Evolutionary conservation across 2,888 invertebrate species (phyloP).

Genomic region (Drosophila sordidula): DNA sequence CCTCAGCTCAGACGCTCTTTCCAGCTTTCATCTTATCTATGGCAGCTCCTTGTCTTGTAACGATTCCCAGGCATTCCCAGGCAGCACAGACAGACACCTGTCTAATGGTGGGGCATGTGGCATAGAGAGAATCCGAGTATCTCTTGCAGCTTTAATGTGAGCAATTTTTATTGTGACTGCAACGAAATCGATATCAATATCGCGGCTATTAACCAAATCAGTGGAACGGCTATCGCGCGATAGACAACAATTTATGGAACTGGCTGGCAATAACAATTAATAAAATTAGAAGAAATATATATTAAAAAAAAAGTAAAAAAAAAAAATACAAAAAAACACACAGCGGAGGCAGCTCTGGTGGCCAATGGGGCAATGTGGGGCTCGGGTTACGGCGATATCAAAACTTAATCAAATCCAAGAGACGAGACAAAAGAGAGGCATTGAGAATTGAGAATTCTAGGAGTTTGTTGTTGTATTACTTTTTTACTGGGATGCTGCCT

Average conservation of each 20-base stretch:
- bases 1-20: slow-evolving; percentile 3
- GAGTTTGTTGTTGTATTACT: slow-evolving; percentile 1
- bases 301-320: slow-evolving; percentile 26
- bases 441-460: slow-evolving; percentile 28
- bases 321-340: slow-evolving; percentile 25
- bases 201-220: slow-evolving; percentile 75
- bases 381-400: slow-evolving; percentile 69
- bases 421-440: slow-evolving; percentile 49
- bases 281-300: slow-evolving; percentile 68
- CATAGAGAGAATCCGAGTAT: background rate
- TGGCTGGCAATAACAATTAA: slow-evolving; percentile 81
- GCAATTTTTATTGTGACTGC: slow-evolving; percentile 71
- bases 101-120: slow-evolving; percentile 27
- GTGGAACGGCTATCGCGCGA: slow-evolving; percentile 66
- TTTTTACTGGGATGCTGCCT: slow-evolving; percentile 12
- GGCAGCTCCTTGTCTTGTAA: slow-evolving; percentile 39
- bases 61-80: slow-evolving; percentile 20
- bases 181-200: slow-evolving; percentile 73
- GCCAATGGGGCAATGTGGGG: slow-evolving; percentile 42
- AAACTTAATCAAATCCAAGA: slow-evolving; percentile 65
- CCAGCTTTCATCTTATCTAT: slow-evolving; percentile 31
- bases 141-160: slow-evolving; percentile 59
- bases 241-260: slow-evolving; percentile 74
- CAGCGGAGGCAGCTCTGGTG: slow-evolving; percentile 44
- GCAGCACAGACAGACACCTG: slow-evolving; percentile 20